Evolutionary conservation across 2,113 vertebrate species (phyloP), one percentile per base, ranked within the genome.

Genomic region (Carollia perspicillata): DNA sequence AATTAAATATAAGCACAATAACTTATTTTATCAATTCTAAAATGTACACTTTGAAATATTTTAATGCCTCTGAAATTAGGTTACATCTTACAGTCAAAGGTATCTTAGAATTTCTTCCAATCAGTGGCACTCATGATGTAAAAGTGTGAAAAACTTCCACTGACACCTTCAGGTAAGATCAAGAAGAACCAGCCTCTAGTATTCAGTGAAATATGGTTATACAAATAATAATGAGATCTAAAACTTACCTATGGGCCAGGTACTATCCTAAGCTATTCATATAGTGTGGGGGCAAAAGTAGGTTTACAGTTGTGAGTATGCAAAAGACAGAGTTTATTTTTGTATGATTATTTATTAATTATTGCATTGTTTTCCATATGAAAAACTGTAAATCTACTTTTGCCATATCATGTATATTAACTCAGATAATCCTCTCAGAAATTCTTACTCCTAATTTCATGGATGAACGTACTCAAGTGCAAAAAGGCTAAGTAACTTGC

Each of bases 91-190:
- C 26, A 53, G 68, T 78, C 63, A 94, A 93, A 95, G 51, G 5
- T 16, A 68, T 74, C 33, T 79, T 94, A 68, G 16, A 91, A 7
- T 88, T 95, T 95, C 55, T 97, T 95, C 84, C 28, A 80, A 30
- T 78, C 66, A 79, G 40, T 60, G 58, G 23, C 80, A 78, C 5
- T 90, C 30, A 26, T 66, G 23, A 88, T 84, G 78, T 75, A 80
- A 93, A 84, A 89, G 74, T 91, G 35, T 89, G 40, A 93, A 92
- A 95, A 90, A 55, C 13, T 69, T 84, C 17, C 60, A 92, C 42
- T 94, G 87, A 88, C 20, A 49, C 33, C 49, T 94, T 89, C 5
- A 55, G 80, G 83, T 90, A 90, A 94, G 49, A 92, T 93, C 44
- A 93, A 88, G 80, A 94, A 93, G 95, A 95, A 23, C 0, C 10